Percentiles rank a stretch among this genome's conserved stretches.
These are phyloP conservation scores for Sminthurides aquaticus DNA, from an alignment of 2,888 invertebrate genomes.

Conservation along the genomic window DNA sequence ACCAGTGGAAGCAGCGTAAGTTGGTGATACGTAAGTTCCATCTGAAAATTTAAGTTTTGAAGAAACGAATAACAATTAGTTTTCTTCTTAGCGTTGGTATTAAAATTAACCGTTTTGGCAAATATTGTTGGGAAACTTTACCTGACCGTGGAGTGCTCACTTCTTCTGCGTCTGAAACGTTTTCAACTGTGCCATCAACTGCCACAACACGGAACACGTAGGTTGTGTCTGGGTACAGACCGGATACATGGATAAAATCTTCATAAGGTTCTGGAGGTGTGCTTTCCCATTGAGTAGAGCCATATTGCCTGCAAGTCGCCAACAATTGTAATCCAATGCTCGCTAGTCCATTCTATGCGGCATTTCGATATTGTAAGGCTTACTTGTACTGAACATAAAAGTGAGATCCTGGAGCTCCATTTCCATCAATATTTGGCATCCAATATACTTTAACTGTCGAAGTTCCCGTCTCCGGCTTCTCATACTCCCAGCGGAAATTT, in stretches of 20 bases:
- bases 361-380: too few relatives aligned
- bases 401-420: constrained; percentile 72
- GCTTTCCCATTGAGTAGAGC: constrained; percentile 61
- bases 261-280: constrained; percentile 63
- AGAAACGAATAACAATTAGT: too few relatives aligned
- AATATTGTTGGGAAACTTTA: too few relatives aligned
- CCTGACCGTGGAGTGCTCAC: constrained; percentile 62
- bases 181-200: constrained; percentile 68
- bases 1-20: constrained; percentile 57
- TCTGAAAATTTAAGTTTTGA: too few relatives aligned
- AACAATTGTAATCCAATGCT: too few relatives aligned
- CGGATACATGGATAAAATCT: constrained; percentile 64
- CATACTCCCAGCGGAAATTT: constrained; percentile 58
- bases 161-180: constrained; percentile 64
- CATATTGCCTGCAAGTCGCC: constrained; percentile 58
- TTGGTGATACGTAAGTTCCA: too few relatives aligned
- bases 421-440: constrained; percentile 70
- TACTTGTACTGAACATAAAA: constrained; percentile 75
- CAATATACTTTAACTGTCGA: constrained; percentile 71
- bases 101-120: too few relatives aligned
- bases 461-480: constrained; percentile 63
- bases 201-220: constrained; percentile 85
- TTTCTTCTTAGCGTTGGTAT: too few relatives aligned
- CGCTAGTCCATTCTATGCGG: too few relatives aligned
- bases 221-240: constrained; percentile 69